Evolutionary conservation across 92 coral and sea anemone genomes (phyloP).

Genomic region (Porites rus): DNA sequence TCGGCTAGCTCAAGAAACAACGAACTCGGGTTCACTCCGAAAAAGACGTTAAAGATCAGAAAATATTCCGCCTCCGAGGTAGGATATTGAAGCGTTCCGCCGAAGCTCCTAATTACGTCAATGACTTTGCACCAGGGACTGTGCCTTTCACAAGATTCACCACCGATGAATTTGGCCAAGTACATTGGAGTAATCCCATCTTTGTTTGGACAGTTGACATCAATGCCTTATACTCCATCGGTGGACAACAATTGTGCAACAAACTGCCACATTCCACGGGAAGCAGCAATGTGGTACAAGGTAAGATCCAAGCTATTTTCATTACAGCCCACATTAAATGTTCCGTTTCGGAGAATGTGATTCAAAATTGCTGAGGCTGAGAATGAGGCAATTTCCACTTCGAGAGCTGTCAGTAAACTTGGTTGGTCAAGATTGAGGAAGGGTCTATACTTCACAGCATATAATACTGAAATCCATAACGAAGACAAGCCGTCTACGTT

Average conservation of each 20-base stretch:
- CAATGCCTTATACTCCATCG: slow-evolving; percentile 22
- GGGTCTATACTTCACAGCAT: slow-evolving; percentile 47
- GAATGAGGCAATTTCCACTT: slow-evolving; percentile 57
- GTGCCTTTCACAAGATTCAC: slow-evolving; percentile 9
- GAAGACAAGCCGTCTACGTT: slow-evolving; percentile 20
- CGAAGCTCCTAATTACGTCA: slow-evolving; percentile 17
- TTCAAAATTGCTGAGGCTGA: slow-evolving; percentile 40
- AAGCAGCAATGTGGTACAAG: slow-evolving; percentile 64
- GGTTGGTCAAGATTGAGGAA: slow-evolving; percentile 3
- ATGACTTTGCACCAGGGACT: slow-evolving; percentile 68
- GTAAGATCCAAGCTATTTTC: slow-evolving; percentile 13
- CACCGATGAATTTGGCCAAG: slow-evolving; percentile 55
- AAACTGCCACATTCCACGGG: slow-evolving; percentile 67
- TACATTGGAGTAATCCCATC: slow-evolving; percentile 73
- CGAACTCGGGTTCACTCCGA: neutral
- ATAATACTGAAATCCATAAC: slow-evolving; percentile 28
- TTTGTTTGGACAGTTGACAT: slow-evolving; percentile 67
- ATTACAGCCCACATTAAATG: slow-evolving; percentile 42
- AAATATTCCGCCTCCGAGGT: slow-evolving; percentile 60
- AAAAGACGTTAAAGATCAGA: slow-evolving; percentile 35
- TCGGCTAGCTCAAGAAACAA: slow-evolving; percentile 17
- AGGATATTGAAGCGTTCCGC: slow-evolving; percentile 56
- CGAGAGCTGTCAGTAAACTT: slow-evolving; percentile 34
- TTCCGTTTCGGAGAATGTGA: slow-evolving; percentile 1
- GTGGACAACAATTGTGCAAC: slow-evolving; percentile 21